A percentile compares a stretch with the other conserved stretches of the same genome.
Evolutionary conservation across 2,888 invertebrate genomes (phyloP).

Genomic region (Odiellus spinosus): DNA sequence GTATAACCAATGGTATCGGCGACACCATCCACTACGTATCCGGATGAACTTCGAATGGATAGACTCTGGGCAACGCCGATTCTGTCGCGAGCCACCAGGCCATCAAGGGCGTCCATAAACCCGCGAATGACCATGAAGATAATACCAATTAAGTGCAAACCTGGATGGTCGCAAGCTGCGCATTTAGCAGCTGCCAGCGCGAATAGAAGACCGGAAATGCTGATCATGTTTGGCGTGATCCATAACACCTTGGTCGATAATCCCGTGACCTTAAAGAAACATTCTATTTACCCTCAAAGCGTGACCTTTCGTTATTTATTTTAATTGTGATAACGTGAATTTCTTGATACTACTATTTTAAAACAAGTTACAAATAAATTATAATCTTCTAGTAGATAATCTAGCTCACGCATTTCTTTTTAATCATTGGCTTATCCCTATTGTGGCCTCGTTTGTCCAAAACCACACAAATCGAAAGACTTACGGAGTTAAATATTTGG

Average conservation of each 20-base stretch:
- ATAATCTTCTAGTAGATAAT: too few relatives aligned
- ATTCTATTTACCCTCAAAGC: too few relatives aligned
- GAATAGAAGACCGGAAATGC: constrained; percentile 57
- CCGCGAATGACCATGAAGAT: constrained; percentile 62
- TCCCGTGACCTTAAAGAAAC: too few relatives aligned
- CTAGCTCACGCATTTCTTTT: too few relatives aligned
- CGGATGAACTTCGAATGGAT: constrained; percentile 61
- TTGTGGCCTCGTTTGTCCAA: too few relatives aligned
- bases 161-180: constrained; percentile 48
- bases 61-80: constrained; percentile 57
- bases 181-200: constrained; percentile 58
- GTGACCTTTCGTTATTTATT: too few relatives aligned
- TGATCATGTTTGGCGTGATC: constrained; percentile 70
- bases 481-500: constrained; percentile 44
- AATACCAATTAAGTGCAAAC: constrained; percentile 53
- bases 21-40: constrained; percentile 65
- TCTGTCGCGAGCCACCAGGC: constrained; percentile 62
- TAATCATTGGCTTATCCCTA: too few relatives aligned
- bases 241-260: too few relatives aligned
- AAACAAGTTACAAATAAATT: too few relatives aligned
- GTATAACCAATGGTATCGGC: constrained; percentile 62
- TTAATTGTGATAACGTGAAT: too few relatives aligned
- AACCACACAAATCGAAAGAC: too few relatives aligned
- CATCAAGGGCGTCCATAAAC: constrained; percentile 70
- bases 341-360: too few relatives aligned